A percentile compares a stretch with the other conserved stretches of the same genome.
Evolutionary conservation across 1,140 invertebrate species (phyloP).

Genomic region (Teleogryllus occipitalis): DNA sequence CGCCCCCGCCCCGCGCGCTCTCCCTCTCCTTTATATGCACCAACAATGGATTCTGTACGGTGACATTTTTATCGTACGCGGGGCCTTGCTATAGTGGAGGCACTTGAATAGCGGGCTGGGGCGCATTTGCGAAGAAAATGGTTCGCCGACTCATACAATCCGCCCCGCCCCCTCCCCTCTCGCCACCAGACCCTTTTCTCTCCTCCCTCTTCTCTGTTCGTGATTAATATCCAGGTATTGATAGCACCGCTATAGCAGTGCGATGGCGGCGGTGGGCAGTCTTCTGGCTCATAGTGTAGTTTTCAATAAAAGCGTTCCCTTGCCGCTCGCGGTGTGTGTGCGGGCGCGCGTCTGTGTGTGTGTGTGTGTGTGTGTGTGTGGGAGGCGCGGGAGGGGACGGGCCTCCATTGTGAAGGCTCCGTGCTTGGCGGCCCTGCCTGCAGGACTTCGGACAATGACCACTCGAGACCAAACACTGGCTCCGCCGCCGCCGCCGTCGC

Average conservation of each 20-base stretch:
- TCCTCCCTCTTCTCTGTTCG: neutral
- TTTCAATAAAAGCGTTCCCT: slow-evolving; percentile 20
- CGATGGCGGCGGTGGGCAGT: neutral
- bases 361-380: neutral
- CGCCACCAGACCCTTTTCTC: neutral
- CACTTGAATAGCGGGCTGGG: slow-evolving; percentile 7
- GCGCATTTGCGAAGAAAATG: neutral
- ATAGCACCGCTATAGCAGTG: slow-evolving; percentile 13
- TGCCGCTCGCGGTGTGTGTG: neutral
- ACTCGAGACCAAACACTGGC: slow-evolving; percentile 21
- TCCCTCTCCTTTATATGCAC: slow-evolving; percentile 18
- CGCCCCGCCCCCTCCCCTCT: neutral
- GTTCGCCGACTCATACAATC: slow-evolving; percentile 10
- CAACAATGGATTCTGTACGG: slow-evolving; percentile 20
- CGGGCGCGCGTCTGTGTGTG: neutral
- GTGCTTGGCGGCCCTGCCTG: neutral
- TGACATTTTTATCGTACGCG: slow-evolving; percentile 20
- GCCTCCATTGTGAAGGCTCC: neutral
- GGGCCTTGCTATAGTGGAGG: neutral
- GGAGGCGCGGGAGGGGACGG: slow-evolving; percentile 5
- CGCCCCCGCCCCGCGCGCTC: neutral
- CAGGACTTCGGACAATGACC: slow-evolving; percentile 17
- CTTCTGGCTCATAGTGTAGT: slow-evolving; percentile 10
- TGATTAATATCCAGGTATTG: slow-evolving; percentile 25
- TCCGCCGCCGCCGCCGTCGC: neutral